Evolutionary conservation across 2,888 invertebrate species (phyloP), one percentile per base, ranked within the genome.

Genomic region (Holacanthella duospinosa): DNA sequence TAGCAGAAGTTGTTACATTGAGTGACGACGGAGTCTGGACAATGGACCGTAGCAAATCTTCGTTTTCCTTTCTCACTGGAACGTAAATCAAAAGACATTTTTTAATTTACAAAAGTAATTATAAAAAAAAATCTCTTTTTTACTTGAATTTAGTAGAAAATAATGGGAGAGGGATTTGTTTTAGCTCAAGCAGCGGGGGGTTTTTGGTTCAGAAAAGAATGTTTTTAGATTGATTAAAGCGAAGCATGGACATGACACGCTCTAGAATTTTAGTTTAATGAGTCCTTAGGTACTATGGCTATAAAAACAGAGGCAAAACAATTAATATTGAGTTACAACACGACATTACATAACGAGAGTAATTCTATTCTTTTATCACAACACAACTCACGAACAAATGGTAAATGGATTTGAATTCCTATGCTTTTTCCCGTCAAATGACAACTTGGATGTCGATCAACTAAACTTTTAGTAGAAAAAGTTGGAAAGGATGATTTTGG

Each of bases 31-130:
- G 59, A 12, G 43, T 36, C 19, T 59, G 59, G 43, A 59, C 36
- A n/a, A 59, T 43, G 21, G 25, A 24, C 4, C 59, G 59, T 9
- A 43, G 43, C 6, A 59, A 28, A 25, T 59, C 59, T 27, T 59
- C 59, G 28, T 59, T 59, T 44, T 59, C 59, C 59, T 59, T 59
- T 27, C 59, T 21, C 29, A 59, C 59, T 59, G 59, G 25, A 16
- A n/a, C 16, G 36, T 9, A n/a, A 48, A 48, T 48, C 48, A 48
- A 48, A 9, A 48, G 21, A 48, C 48, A 36, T 6, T 12, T 12
- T 12, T 36, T 36, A 36, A 16, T 36, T 36, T 16, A 6, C 36
- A 12, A 36, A 36, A 12, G 16, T 12, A 36, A 12, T 36, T 36
- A 36, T 6, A 12, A 12, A 36, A 36, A 12, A 36, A 36, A 16